Evolutionary conservation across 2,888 invertebrate species (phyloP).

Genomic region (Drosophila siamana): DNA sequence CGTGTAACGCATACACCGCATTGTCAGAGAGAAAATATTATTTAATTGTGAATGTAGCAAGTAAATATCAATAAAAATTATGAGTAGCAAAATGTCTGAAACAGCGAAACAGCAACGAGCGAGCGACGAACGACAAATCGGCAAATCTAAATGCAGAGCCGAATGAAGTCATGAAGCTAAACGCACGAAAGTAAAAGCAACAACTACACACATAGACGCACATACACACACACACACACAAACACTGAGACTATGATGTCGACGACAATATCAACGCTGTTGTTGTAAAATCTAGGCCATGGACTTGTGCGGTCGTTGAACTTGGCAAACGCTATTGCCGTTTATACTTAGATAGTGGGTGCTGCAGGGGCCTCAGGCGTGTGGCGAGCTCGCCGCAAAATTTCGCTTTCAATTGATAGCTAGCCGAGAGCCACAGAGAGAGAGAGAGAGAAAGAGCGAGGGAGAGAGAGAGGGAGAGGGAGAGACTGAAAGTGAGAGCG

Average conservation of each 20-base stretch:
- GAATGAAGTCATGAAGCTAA: slow-evolving; percentile 40
- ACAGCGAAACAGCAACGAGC: slow-evolving; percentile 12
- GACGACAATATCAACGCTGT: slow-evolving; percentile 54
- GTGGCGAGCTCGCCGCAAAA: slow-evolving; percentile 22
- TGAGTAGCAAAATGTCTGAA: slow-evolving; percentile 23
- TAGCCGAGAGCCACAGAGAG: neutral
- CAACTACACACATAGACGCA: slow-evolving; percentile 28
- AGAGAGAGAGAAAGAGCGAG: neutral
- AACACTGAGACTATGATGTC: slow-evolving; percentile 9
- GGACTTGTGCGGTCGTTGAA: slow-evolving; percentile 85
- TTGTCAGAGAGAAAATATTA: slow-evolving; percentile 26
- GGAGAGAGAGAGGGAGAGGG: slow-evolving; percentile 1
- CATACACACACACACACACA: slow-evolving; percentile 18
- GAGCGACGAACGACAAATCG: slow-evolving; percentile 35
- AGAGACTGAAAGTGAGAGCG: neutral
- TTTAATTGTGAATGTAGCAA: slow-evolving; percentile 20
- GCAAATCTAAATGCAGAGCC: slow-evolving; percentile 54
- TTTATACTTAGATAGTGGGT: slow-evolving; percentile 19
- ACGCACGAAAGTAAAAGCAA: slow-evolving; percentile 76
- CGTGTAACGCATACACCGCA: slow-evolving; percentile 51
- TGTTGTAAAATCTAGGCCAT: slow-evolving; percentile 84
- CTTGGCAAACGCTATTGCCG: slow-evolving; percentile 68
- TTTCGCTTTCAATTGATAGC: slow-evolving; percentile 71
- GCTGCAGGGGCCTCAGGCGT: neutral
- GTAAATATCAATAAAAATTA: slow-evolving; percentile 33